Percentiles rank a stretch among this genome's conserved stretches.
phyloP scores from a whole-genome alignment of 2,113 vertebrate genomes.

The Scopus umbretta region DNA sequence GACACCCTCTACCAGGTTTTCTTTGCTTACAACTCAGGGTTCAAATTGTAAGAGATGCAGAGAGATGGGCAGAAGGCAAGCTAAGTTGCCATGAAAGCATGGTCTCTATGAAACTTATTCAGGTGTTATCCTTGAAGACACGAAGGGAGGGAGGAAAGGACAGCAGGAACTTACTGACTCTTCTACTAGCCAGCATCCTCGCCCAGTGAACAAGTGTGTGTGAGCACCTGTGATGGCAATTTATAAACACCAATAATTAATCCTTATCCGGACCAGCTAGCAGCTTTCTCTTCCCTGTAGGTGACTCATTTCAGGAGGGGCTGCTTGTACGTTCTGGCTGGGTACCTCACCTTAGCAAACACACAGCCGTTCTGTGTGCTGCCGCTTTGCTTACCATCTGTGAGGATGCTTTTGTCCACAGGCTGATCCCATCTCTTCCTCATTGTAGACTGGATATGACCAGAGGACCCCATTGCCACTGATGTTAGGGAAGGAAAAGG shows the following conservation, averaged over 20 bases:
- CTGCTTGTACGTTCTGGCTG: neutral
- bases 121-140: neutral
- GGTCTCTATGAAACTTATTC: neutral
- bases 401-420: neutral
- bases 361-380: neutral
- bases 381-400: neutral
- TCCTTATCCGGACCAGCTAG: neutral
- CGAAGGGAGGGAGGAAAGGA: neutral
- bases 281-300: neutral
- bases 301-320: neutral
- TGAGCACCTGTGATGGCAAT: neutral
- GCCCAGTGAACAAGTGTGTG: neutral
- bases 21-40: neutral
- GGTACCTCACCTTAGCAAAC: neutral
- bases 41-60: neutral
- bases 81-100: fast-evolving
- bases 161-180: neutral
- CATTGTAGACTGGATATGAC: neutral
- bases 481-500: neutral
- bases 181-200: neutral
- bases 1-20: neutral
- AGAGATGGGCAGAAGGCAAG: neutral
- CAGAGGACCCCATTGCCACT: neutral
- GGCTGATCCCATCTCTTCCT: neutral
- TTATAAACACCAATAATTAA: neutral